Evolutionary conservation across 2,888 invertebrate genomes (phyloP).

Genomic region (Caenorhabditis sp.): DNA sequence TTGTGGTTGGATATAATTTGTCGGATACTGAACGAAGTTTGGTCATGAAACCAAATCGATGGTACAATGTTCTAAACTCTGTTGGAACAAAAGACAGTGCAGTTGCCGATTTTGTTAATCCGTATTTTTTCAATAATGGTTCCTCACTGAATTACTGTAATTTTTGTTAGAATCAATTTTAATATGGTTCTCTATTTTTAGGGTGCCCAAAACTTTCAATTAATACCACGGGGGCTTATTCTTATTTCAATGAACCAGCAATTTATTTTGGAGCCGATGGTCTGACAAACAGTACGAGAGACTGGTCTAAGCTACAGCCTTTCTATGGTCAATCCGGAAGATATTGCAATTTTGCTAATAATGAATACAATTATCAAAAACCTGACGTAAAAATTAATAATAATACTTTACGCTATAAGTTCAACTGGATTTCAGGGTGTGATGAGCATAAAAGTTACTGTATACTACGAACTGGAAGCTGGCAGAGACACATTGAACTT

Average conservation of each 20-base stretch:
- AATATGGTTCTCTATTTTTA: not conserved
- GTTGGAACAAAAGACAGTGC: not conserved
- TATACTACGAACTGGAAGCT: constrained; percentile 35
- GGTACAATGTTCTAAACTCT: constrained; percentile 27
- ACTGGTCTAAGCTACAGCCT: not conserved
- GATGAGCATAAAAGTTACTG: constrained; percentile 8
- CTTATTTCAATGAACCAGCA: constrained; percentile 18
- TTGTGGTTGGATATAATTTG: constrained; percentile 29
- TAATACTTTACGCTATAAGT: not conserved
- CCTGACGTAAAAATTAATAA: constrained; percentile 1
- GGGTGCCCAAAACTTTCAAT: constrained; percentile 23
- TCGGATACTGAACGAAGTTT: not conserved
- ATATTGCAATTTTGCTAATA: constrained; percentile 46
- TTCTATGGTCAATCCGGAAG: constrained; percentile 16
- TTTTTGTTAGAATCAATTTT: not conserved
- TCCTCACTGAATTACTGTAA: constrained; percentile 17
- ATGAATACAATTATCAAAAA: not conserved
- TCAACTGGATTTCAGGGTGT: too few species aligned
- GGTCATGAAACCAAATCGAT: constrained; percentile 3
- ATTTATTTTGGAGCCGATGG: constrained; percentile 26
- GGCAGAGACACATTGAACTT: constrained; percentile 41
- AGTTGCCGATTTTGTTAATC: constrained; percentile 26
- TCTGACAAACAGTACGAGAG: not conserved
- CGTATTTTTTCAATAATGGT: constrained; percentile 29
- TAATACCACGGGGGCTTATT: not conserved